A percentile compares a stretch with the other conserved stretches of the same genome.
These are phyloP conservation scores for Tachysurus vachellii DNA, from an alignment of 2,113 vertebrate genomes.

Conservation along the genomic window DNA sequence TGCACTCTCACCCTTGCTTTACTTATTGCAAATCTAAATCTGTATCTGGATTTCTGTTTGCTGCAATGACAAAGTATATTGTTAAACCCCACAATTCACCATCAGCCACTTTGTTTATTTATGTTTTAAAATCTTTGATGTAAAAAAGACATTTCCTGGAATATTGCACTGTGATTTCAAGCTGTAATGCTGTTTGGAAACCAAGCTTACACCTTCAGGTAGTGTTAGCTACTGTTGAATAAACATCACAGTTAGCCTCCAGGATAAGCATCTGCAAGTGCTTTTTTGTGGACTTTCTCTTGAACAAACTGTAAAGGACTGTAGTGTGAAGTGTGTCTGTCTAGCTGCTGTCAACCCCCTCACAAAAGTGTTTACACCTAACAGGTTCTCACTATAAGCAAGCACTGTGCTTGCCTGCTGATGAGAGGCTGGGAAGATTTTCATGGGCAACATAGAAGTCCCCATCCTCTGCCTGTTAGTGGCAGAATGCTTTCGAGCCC, in stretches of 20 bases:
- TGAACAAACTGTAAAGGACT: conserved; percentile 61
- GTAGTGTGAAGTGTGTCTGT: conserved; percentile 70
- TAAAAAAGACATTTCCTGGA: background rate
- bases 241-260: conserved; percentile 26
- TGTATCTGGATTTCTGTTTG: background rate
- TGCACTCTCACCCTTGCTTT: background rate
- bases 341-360: conserved; percentile 56
- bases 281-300: conserved; percentile 61
- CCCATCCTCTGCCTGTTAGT: conserved; percentile 32
- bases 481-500: conserved; percentile 25
- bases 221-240: conserved; percentile 26
- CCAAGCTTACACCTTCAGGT: background rate
- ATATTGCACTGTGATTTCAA: conserved; percentile 3
- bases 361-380: conserved; percentile 49
- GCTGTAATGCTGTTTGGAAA: background rate
- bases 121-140: background rate
- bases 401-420: conserved; percentile 24
- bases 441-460: conserved; percentile 43
- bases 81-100: background rate
- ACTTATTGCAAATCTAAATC: background rate
- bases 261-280: conserved; percentile 56
- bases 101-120: background rate
- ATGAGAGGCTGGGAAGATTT: conserved; percentile 33
- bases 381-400: conserved; percentile 43
- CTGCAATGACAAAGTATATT: background rate